Evolutionary conservation across 2,113 vertebrate genomes (phyloP), one percentile per base, ranked within the genome.

Genomic region (Himantopus leucocephalus): DNA sequence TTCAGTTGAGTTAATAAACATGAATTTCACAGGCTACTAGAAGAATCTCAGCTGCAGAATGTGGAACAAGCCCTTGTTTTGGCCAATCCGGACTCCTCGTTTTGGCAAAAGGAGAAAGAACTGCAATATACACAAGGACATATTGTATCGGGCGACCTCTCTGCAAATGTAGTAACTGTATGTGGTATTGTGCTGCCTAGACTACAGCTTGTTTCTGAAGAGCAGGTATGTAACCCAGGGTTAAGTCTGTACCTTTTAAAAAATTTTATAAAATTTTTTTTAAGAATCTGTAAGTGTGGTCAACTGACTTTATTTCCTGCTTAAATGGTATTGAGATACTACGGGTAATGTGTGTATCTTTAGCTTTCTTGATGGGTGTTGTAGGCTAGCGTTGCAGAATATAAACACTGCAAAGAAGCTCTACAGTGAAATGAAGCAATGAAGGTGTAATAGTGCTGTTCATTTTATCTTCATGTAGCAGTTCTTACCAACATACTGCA

Each of bases 161-260:
- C 98, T 91, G 96, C 94, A 30, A 98, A 84, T 11, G 99, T 99
- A 3, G 99, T 99, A 32, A 98, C 99, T 35, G 98, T 99, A 9
- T 99, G 99, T 97, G 99, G 99, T 14, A 97, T 99, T 64, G 93
- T 99, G 9, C 96, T 99, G 20, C 98, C 99, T n/a, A 97, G 97
- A 71, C 97, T 98, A 7, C 91, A 72, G 2, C 95, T 81, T 8
- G 79, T 84, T 76, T 94, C 96, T 17, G 71, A 94, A 88, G 97
- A 98, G 13, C 98, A 98, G 98, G 99, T 99, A 94, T 58, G 95
- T 94, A 85, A 81, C 16, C 12, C n/a, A 53, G 4, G 6, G 11
- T 74, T 85, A 47, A 62, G 24, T 45, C 8, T 58, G 12, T 21
- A 45, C 18, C 4, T 45, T 45, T 59, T 34, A 7, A 43, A 43